Conservation (phyloP, 2,888 invertebrate species). For the Bombyx huttoni region DNA sequence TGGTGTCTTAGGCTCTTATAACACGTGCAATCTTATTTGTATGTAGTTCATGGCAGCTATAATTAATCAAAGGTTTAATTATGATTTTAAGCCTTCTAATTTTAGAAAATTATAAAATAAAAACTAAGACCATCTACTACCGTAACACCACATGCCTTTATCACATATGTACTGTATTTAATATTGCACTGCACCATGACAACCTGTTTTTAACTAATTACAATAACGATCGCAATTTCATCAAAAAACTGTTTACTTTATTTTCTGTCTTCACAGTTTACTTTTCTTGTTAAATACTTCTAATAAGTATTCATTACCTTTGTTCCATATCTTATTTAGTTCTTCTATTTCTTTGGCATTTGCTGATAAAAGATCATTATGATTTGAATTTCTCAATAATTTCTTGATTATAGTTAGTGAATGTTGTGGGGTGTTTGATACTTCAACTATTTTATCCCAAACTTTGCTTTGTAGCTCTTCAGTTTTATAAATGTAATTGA, state of each 20-base stretch:
- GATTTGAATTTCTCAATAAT: slow-evolving; percentile 74
- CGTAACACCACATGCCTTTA: too few species aligned
- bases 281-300: slow-evolving; percentile 13
- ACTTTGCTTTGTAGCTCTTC: slow-evolving; percentile 73
- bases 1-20: too few species aligned
- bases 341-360: slow-evolving; percentile 79
- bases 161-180: too few species aligned
- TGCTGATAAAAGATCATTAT: slow-evolving; percentile 74
- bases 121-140: too few species aligned
- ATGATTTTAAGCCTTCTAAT: too few species aligned
- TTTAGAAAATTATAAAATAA: too few species aligned
- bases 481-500: slow-evolving; percentile 82
- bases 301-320: slow-evolving; percentile 70
- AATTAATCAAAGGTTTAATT: too few species aligned
- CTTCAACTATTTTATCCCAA: slow-evolving; percentile 70
- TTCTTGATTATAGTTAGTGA: slow-evolving; percentile 80
- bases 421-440: slow-evolving; percentile 63
- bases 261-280: slow-evolving; percentile 17
- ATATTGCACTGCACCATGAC: too few species aligned
- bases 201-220: background rate
- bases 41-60: too few species aligned
- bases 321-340: slow-evolving; percentile 75
- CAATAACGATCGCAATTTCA: background rate
- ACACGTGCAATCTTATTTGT: too few species aligned
- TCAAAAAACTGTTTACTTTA: background rate